Base-by-base conservation (phyloP, 2,888 invertebrate species). In the Sesia apiformis region DNA sequence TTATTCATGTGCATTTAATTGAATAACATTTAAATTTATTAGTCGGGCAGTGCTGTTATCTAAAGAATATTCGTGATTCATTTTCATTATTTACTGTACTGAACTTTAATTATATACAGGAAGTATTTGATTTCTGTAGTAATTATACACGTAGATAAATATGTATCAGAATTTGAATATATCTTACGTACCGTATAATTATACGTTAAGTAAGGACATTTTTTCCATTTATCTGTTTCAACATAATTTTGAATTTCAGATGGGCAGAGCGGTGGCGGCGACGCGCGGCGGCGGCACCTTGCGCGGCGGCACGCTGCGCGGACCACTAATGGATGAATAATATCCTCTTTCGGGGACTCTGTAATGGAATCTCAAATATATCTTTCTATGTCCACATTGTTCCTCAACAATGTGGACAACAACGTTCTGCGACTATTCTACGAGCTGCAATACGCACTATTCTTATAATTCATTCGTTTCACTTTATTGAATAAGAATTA, bases 1-100 rank as follows among this genome's bases (percentile, higher is more conserved):
- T 86, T 68, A 86, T 86, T 84, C 83, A 85, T 85, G 76, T 80
- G 83, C 81, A 82, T 82, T 81, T 82, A 81, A 85, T 84, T 84
- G 84, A 83, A 84, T 84, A 74, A 72, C 78, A 84, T 85, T 84
- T 81, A 82, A 84, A 85, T 85, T 84, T 75, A 85, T 85, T 82
- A 81, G 70, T 69, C 38, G 56, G 59, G 55, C 63, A 66, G 64
- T 57, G 58, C 57, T 60, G 59, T 63, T 65, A 60, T 58, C 49
- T 46, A 55, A 60, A 55, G 60, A 56, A 57, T 52, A 55, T 56
- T 56, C 53, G 59, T 59, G 60, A 63, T 60, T 64, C 60, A 46
- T 23, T 23, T 23, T 23, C 23, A 23, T 23, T 23, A 23, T 23
- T 23, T 23, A 23, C 23, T 23, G 23, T 23, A 23, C 23, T 23